Conservation (phyloP, 2,113 vertebrate species). For the Symphodus melops region DNA sequence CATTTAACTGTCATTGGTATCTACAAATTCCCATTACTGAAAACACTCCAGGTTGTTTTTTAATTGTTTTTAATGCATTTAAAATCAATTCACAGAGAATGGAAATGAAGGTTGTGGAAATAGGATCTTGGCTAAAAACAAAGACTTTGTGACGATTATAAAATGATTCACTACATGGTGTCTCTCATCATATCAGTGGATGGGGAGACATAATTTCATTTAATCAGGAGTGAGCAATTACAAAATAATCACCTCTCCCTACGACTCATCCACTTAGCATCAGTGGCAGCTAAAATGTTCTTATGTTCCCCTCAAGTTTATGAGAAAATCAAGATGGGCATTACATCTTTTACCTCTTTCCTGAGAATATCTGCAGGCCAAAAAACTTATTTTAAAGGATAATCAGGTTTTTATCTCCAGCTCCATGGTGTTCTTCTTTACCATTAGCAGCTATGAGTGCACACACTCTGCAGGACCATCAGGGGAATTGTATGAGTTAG, state of each 20-base stretch:
- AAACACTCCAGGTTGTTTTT: background rate
- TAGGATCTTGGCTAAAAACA: constrained; percentile 14
- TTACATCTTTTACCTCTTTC: constrained; percentile 50
- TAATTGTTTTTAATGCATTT: background rate
- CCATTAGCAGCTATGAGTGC: constrained; percentile 55
- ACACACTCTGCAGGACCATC: constrained; percentile 48
- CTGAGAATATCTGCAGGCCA: constrained; percentile 26
- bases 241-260: constrained; percentile 43
- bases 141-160: constrained; percentile 16
- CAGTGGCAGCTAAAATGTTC: constrained; percentile 37
- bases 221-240: constrained; percentile 56
- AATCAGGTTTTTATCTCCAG: constrained; percentile 45
- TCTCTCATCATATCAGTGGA: constrained; percentile 51
- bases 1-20: too few relatives aligned
- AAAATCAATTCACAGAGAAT: background rate
- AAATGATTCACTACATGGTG: constrained; percentile 29
- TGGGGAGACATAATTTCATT: constrained; percentile 45
- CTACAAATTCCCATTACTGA: background rate
- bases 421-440: constrained; percentile 49
- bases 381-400: constrained; percentile 8
- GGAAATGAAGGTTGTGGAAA: background rate
- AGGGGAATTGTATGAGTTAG: constrained; percentile 43
- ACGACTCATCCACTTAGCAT: constrained; percentile 46
- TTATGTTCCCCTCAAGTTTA: constrained; percentile 19
- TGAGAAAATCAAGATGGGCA: background rate